Percentiles rank a stretch among this genome's conserved stretches.
Conservation (phyloP, 2,113 vertebrate species). For the Nanger granti region DNA sequence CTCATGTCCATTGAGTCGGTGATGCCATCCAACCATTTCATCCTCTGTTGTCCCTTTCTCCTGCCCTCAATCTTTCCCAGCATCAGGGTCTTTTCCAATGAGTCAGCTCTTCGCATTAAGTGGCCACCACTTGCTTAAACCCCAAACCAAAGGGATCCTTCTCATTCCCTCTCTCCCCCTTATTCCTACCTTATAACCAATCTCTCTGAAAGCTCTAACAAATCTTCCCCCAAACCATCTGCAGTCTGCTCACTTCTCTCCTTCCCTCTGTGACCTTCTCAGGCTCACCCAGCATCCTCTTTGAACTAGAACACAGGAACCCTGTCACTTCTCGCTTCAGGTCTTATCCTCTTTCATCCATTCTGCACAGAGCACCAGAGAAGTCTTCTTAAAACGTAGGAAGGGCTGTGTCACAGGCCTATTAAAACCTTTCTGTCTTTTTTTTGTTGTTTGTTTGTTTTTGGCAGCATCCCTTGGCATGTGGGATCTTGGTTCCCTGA, state of each 20-base stretch:
- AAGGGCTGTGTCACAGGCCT: background rate
- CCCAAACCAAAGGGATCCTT: background rate
- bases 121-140: background rate
- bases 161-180: background rate
- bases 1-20: background rate
- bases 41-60: background rate
- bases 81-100: background rate
- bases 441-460: background rate
- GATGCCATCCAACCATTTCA: background rate
- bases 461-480: background rate
- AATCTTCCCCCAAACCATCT: background rate
- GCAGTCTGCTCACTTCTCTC: background rate
- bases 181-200: fast-evolving
- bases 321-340: background rate
- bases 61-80: background rate
- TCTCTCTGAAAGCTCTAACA: background rate
- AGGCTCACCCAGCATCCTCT: background rate
- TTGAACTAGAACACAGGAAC: background rate
- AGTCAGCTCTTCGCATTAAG: background rate
- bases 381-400: background rate
- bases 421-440: background rate
- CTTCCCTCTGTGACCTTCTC: background rate
- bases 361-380: background rate
- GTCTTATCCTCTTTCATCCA: background rate
- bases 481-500: background rate